Base-by-base conservation (phyloP, 2,888 invertebrate species). In the Dysmachus trigonus region DNA sequence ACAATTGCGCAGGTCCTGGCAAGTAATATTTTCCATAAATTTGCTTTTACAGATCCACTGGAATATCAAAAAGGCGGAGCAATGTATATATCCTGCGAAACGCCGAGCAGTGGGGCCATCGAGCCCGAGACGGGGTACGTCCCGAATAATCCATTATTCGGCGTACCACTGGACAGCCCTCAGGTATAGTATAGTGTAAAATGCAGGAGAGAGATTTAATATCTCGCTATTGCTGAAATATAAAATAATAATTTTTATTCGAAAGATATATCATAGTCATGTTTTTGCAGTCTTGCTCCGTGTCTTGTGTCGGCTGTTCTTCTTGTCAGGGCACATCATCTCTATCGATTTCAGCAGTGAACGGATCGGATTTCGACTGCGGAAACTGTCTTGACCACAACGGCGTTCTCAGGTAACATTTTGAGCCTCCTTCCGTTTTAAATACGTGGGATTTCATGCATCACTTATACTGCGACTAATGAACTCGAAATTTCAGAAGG, bases 11-110 rank as follows among this genome's bases (percentile, higher is more conserved):
- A 62, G 62, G 62, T 27, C 62, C 10, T 27, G 3, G 27, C 18
- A 62, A 27, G 27, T 62, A 62, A 62, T 62, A 62, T 62, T 62
- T 18, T 7, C 22, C 62, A 62, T 62, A 62, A 62, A 22, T 22
- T 22, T 62, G 62, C 38, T 15, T 35, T 90, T 89, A 89, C 90
- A 92, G 92, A 92, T 92, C 92, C 92, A 91, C 91, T 92, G 91
- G 92, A 91, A 91, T 91, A 91, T 90, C 91, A 91, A 91, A 92
- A 92, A 92, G 92, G 92, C 92, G 92, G 92, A 92, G 92, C 92
- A 86, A 92, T 92, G 92, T 92, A 92, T 91, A 92, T 92, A 91
- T 91, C 92, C 90, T 92, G 92, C 90, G 92, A 92, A 90, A 92
- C 92, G 90, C 91, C 92, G 90, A 92, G 92, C 90, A 91, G 91